These are phyloP conservation scores for Clarias gariepinus DNA, from an alignment of 2,113 vertebrate species.

Conservation along the genomic window DNA sequence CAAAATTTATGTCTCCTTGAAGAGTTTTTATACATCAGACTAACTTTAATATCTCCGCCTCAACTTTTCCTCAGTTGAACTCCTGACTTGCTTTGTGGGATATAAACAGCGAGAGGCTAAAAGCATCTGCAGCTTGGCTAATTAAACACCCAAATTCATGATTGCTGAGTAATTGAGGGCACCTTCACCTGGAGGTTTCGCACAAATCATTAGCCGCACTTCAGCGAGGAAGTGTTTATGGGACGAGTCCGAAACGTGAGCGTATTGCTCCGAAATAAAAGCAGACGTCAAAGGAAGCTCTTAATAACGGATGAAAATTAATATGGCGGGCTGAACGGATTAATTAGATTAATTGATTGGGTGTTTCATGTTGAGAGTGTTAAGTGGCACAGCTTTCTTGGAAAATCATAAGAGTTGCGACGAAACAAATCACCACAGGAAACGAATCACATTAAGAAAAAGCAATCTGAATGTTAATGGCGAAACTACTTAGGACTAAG, in stretches of 20 bases:
- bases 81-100: background rate
- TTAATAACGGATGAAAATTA: constrained; percentile 36
- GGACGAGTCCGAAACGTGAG: constrained; percentile 25
- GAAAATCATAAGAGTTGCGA: background rate
- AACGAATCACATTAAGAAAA: background rate
- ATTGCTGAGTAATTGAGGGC: constrained; percentile 72
- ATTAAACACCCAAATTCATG: constrained; percentile 68
- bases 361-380: constrained; percentile 22
- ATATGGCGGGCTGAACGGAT: constrained; percentile 33
- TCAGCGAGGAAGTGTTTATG: constrained; percentile 49
- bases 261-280: constrained; percentile 6
- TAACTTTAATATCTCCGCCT: background rate
- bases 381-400: constrained; percentile 18
- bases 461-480: background rate
- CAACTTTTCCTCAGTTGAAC: constrained; percentile 9
- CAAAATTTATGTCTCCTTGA: background rate
- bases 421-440: background rate
- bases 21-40: background rate
- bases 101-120: constrained; percentile 63
- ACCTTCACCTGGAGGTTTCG: constrained; percentile 69
- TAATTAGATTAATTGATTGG: constrained; percentile 39
- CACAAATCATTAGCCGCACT: constrained; percentile 65
- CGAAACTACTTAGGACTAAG: background rate
- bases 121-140: constrained; percentile 69
- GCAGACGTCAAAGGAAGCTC: constrained; percentile 36